These are phyloP conservation scores for Helicorthomorpha holstii DNA, from an alignment of 1,140 invertebrate genomes.

Conservation along the genomic window DNA sequence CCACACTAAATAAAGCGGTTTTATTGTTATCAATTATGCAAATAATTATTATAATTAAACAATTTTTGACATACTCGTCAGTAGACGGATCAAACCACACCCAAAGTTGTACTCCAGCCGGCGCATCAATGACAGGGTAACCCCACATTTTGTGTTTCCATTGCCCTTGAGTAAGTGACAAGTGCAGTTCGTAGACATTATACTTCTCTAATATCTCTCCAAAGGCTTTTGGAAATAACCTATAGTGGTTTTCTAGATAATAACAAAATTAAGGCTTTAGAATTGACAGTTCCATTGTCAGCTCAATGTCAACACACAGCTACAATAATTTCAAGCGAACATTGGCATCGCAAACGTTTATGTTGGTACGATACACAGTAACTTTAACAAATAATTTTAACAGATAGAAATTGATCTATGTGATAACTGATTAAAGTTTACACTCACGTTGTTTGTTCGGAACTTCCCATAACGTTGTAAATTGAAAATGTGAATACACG, in stretches of 20 bases:
- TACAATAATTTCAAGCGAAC: too few relatives aligned
- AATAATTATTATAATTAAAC: background rate
- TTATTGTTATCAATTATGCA: background rate
- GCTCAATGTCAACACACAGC: too few relatives aligned
- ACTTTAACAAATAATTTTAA: background rate
- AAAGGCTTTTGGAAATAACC: constrained; percentile 74
- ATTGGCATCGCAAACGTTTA: too few relatives aligned
- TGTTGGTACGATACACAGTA: too few relatives aligned
- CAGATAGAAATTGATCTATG: background rate
- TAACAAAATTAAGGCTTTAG: too few relatives aligned
- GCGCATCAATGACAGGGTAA: constrained; percentile 63
- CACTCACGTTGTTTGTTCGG: background rate
- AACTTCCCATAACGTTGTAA: constrained; percentile 52
- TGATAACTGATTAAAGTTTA: background rate
- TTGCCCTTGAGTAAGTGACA: constrained; percentile 76
- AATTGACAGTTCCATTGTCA: too few relatives aligned
- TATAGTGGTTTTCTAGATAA: too few relatives aligned
- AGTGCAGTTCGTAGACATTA: constrained; percentile 72
- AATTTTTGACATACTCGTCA: constrained; percentile 24
- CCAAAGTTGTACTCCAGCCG: constrained; percentile 80
- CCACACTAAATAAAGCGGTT: constrained; percentile 31
- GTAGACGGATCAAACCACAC: constrained; percentile 62
- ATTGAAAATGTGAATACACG: constrained; percentile 70
- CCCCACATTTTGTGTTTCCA: constrained; percentile 90
- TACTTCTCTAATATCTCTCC: constrained; percentile 75